These are phyloP conservation scores for Psittacara wagleri DNA, from an alignment of 2,113 vertebrate genomes.

Conservation along the genomic window DNA sequence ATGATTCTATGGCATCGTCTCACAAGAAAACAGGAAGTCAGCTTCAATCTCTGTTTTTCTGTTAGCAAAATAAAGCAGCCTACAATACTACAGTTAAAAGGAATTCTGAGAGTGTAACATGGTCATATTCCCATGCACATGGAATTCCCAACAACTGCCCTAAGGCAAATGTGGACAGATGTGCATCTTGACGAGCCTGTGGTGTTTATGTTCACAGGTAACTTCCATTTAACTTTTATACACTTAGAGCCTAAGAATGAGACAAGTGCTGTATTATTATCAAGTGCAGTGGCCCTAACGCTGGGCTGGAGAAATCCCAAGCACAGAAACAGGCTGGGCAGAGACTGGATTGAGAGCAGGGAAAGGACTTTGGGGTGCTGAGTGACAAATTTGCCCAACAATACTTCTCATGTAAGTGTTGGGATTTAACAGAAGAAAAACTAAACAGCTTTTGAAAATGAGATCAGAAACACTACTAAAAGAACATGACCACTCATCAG, in stretches of 20 bases:
- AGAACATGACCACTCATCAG: neutral
- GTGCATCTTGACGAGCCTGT: neutral
- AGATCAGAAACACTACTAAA: neutral
- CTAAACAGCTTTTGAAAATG: neutral
- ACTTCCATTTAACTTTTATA: neutral
- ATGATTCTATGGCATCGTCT: fast-evolving
- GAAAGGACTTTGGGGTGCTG: neutral
- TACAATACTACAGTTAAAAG: neutral
- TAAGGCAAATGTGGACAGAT: neutral
- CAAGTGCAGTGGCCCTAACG: neutral
- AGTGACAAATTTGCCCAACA: neutral
- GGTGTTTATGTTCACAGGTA: neutral
- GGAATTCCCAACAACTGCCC: neutral
- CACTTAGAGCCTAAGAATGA: neutral
- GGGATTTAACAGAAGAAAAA: neutral
- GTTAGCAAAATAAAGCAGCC: neutral
- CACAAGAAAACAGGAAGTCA: neutral
- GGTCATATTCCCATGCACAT: fast-evolving
- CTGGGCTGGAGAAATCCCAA: neutral
- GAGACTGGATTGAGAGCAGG: neutral
- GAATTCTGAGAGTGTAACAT: neutral
- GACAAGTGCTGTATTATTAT: neutral
- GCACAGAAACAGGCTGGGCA: neutral
- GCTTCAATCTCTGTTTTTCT: neutral
- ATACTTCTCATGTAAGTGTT: neutral